Evolutionary conservation across 2,797 vertebrate genomes (phyloP).

Genomic region (Petrocephalus schoutedeni): DNA sequence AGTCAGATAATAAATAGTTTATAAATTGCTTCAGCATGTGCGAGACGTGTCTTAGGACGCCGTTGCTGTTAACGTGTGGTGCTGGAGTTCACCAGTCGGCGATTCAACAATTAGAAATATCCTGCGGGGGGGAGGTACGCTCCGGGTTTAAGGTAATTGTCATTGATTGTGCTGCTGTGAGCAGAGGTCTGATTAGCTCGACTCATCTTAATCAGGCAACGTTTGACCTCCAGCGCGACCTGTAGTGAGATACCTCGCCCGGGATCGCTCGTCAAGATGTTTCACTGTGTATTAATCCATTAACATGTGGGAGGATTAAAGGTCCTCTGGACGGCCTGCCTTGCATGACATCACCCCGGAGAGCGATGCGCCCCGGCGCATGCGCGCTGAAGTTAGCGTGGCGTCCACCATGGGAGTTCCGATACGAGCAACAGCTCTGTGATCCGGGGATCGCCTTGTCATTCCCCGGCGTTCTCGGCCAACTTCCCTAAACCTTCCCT

Average conservation of each 20-base stretch:
- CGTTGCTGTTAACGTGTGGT: neutral
- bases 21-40: neutral
- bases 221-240: constrained; percentile 13
- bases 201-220: constrained; percentile 15
- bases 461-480: neutral
- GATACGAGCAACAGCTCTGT: neutral
- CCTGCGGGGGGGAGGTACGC: neutral
- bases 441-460: neutral
- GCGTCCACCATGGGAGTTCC: neutral
- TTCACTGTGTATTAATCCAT: constrained; percentile 18
- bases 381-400: neutral
- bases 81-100: neutral
- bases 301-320: constrained; percentile 16
- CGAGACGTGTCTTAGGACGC: neutral
- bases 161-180: constrained; percentile 18
- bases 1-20: neutral
- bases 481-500: neutral
- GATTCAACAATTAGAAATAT: constrained; percentile 6
- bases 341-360: neutral
- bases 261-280: constrained; percentile 8
- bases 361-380: neutral
- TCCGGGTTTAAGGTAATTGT: constrained; percentile 26
- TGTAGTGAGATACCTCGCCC: constrained; percentile 4
- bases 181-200: constrained; percentile 16
- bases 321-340: neutral